Evolutionary conservation across 1,140 invertebrate species (phyloP).

Genomic region (Drosophila persimilis): DNA sequence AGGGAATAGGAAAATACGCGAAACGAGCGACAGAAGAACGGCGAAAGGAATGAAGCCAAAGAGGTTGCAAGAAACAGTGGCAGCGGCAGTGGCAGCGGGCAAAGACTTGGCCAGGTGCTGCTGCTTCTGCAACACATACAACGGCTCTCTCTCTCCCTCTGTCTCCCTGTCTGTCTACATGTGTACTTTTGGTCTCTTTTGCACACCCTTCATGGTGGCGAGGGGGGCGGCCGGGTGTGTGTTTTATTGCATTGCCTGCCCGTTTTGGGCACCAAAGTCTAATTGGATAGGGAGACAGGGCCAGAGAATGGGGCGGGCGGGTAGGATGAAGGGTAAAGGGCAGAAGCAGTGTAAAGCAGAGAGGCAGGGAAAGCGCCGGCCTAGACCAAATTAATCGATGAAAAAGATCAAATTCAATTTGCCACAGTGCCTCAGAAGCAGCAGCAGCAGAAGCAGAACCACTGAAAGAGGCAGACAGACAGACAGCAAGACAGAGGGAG

Average conservation of each 20-base stretch:
- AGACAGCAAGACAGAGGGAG: no score
- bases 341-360: not conserved
- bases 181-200: conserved; percentile 13
- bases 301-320: conserved; percentile 1
- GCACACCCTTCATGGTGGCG: conserved; percentile 4
- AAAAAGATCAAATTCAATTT: conserved; percentile 53
- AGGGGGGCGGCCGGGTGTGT: conserved; percentile 15
- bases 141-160: not conserved
- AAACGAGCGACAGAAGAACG: conserved; percentile 3
- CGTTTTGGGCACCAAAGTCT: conserved; percentile 70
- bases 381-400: conserved; percentile 66
- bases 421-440: not conserved
- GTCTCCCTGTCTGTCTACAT: not conserved
- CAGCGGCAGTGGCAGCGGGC: conserved; percentile 14
- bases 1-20: not conserved
- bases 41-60: conserved; percentile 16
- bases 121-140: not conserved
- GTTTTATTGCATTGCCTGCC: conserved; percentile 69
- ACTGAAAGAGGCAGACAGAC: not conserved
- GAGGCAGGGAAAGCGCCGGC: conserved; percentile 12
- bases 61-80: conserved; percentile 31
- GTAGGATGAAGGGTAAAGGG: no score
- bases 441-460: no score
- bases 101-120: conserved; percentile 36
- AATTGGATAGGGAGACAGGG: conserved; percentile 68